Base-by-base conservation (phyloP, 2,797 vertebrate genomes). In the Allobates femoralis region DNA sequence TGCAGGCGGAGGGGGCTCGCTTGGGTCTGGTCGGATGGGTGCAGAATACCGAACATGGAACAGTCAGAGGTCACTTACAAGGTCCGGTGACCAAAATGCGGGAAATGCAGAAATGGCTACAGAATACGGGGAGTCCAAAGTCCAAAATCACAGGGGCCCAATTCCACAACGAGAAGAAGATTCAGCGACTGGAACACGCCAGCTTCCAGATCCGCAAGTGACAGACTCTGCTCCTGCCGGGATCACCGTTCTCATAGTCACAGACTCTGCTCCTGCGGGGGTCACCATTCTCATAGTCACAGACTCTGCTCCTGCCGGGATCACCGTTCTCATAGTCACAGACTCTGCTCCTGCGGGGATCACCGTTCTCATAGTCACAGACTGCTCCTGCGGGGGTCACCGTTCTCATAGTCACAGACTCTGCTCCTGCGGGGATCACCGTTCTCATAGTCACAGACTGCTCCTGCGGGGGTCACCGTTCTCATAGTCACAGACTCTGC, bases 1-100 rank as follows among this genome's bases (percentile, higher is more conserved):
- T 91, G 75, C 93, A 99, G 97, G 93, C 94, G 66, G 96, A 99
- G 76, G 96, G 95, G 3, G 96, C 95, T 92, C 96, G 93, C 66
- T 92, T 97, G 10, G 97, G 97, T 30, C 92, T 99, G 64, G 97
- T 98, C 14, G 98, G 98, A 85, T 99, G 97, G 97, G 97, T 99
- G 87, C 94, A 93, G 90, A 99, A 99, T 81, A 99, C 96, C 0
- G 85, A 90, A 0, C 90, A 91, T 0, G 97, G 97, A 89, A 97
- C 97, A 0, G 98, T 99, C 50, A 92, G 94, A 85, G 98, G 98
- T 4, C 98, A 96, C 85, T 91, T 98, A 8, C 97, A 97, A 92
- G 97, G 97, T 0, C 95, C 95, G 0, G 1, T 88, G 14, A 90
- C 89, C 89, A 93, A 94, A 75, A 96, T 99, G 10, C 93, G 78